Base-by-base conservation (phyloP, 2,888 invertebrate genomes). In the Argyresthia albistria region DNA sequence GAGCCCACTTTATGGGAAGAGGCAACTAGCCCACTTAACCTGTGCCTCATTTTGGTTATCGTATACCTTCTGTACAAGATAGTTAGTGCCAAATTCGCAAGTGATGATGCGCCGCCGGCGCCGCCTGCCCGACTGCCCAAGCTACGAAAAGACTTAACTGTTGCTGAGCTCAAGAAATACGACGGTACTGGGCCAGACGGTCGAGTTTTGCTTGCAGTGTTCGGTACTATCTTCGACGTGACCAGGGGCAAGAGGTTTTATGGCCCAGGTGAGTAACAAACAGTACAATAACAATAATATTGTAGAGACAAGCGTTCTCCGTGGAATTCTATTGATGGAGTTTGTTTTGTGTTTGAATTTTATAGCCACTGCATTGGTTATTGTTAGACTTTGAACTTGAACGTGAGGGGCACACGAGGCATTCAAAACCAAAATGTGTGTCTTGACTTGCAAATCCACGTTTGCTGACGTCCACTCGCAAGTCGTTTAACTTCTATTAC, bases 181-280 rank as follows among this genome's bases (percentile, higher is more conserved):
- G 91, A 93, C 68, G 98, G 98, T 16, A 93, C 89, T 54, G 94
- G 93, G 66, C 87, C 92, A 45, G 97, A 97, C 71, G 97, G 96
- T 43, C 89, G 98, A 68, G 93, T 98, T 60, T 89, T 98, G 60
- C 91, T 99, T 42, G 98, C 96, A 45, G 95, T 98, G 48, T 97
- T 98, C 76, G 95, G 97, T 53, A 95, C 92, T 73, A 94, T 98
- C 43, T 99, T 96, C 82, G 98, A 99, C 88, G 97, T 96, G 58
- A 97, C 98, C 25, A 92, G 90, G 72, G 97, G 97, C 55, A 95
- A 93, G 73, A 88, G 92, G 58, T 97, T 97, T 80, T 98, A 98
- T 79, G 98, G 98, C 8, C 97, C 97, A 73, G 97, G 97, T 97
- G 86, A 76, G 81, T 74, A 39, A n/a, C 36, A 36, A 36, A 36